Evolutionary conservation across 2,113 vertebrate genomes (phyloP).

Genomic region (Lepus americanus): DNA sequence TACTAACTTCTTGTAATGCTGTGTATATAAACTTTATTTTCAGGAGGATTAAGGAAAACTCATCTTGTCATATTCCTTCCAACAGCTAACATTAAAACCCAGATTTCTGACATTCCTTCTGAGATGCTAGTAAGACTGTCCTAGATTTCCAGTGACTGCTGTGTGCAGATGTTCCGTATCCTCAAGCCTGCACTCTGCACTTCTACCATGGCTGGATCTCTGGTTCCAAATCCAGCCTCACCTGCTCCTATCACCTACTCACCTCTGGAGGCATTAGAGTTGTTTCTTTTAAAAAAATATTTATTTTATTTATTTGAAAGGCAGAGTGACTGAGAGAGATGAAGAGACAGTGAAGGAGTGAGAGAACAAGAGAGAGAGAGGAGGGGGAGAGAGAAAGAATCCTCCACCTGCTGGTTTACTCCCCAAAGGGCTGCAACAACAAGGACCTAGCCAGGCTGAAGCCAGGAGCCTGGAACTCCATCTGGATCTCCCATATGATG

Average conservation of each 20-base stretch:
- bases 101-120: not conserved
- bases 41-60: not conserved
- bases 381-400: too few relatives aligned
- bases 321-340: too few relatives aligned
- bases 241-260: rapidly evolving
- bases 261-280: not conserved
- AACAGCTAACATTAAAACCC: not conserved
- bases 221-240: not conserved
- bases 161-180: not conserved
- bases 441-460: too few relatives aligned
- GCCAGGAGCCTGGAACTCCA: too few relatives aligned
- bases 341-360: too few relatives aligned
- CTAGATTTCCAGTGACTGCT: not conserved
- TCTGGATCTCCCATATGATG: too few relatives aligned
- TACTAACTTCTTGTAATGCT: not conserved
- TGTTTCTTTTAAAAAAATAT: too few relatives aligned
- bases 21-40: not conserved
- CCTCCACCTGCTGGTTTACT: too few relatives aligned
- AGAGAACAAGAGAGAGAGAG: too few relatives aligned
- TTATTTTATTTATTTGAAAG: too few relatives aligned
- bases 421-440: too few relatives aligned
- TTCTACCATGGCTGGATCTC: not conserved
- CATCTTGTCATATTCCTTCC: not conserved
- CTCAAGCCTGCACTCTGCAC: not conserved
- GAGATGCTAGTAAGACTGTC: not conserved